Conservation (phyloP, 1,140 invertebrate species). For the Drosophila ercepeae region DNA sequence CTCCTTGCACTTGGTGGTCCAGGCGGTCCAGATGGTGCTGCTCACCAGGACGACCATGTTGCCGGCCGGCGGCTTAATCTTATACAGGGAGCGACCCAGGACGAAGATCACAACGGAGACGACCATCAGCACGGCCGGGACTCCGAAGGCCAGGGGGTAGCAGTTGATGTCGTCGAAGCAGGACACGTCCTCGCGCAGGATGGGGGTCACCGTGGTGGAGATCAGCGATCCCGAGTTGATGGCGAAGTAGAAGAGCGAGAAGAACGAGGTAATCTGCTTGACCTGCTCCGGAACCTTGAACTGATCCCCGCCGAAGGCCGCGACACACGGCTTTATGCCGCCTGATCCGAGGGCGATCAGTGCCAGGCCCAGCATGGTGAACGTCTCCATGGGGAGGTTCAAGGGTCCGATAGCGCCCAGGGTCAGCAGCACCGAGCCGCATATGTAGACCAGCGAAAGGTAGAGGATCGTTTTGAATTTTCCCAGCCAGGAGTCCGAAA, state of each 20-base stretch:
- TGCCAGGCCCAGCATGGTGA: slow-evolving; percentile 91
- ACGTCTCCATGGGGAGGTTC: slow-evolving; percentile 86
- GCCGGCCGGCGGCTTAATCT: slow-evolving; percentile 91
- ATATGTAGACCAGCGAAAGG: slow-evolving; percentile 94
- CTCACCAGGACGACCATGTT: slow-evolving; percentile 93
- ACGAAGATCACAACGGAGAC: slow-evolving; percentile 93
- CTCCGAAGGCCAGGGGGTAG: slow-evolving; percentile 95
- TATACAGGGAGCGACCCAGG: slow-evolving; percentile 91
- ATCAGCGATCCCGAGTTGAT: slow-evolving; percentile 96
- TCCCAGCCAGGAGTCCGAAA: slow-evolving; percentile 93
- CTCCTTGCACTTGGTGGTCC: slow-evolving; percentile 86
- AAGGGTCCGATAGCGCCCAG: slow-evolving; percentile 87
- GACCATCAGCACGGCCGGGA: slow-evolving; percentile 94
- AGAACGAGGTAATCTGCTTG: slow-evolving; percentile 92
- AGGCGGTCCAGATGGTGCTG: slow-evolving; percentile 90
- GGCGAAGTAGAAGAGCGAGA: slow-evolving; percentile 96
- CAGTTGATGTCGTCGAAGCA: slow-evolving; percentile 93
- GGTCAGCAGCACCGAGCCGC: slow-evolving; percentile 93
- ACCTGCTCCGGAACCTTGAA: slow-evolving; percentile 92
- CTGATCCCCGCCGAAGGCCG: slow-evolving; percentile 98
- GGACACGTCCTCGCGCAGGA: slow-evolving; percentile 91
- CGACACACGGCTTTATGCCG: slow-evolving; percentile 98
- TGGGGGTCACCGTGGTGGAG: slow-evolving; percentile 95
- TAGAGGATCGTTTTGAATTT: slow-evolving; percentile 94
- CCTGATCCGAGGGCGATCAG: slow-evolving; percentile 96